Evolutionary conservation across 2,113 vertebrate species (phyloP).

Genomic region (human (Homo sapiens)): DNA sequence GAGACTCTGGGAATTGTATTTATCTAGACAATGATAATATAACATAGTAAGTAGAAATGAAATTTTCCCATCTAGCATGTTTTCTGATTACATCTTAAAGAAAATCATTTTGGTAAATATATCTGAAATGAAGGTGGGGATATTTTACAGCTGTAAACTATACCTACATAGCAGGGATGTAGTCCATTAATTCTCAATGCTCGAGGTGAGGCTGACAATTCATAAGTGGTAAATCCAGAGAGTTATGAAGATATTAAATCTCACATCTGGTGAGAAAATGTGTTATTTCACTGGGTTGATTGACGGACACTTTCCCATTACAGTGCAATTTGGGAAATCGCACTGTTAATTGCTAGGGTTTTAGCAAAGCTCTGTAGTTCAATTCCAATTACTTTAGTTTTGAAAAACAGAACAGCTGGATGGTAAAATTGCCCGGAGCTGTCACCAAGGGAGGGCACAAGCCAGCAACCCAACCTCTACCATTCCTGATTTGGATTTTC

Average conservation of each 20-base stretch:
- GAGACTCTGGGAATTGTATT: slow-evolving; percentile 25
- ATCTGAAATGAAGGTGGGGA: slow-evolving; percentile 75
- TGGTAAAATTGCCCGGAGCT: slow-evolving; percentile 73
- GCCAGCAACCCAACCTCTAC: slow-evolving; percentile 40
- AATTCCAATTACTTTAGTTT: slow-evolving; percentile 79
- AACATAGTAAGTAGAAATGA: slow-evolving; percentile 42
- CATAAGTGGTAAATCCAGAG: slow-evolving; percentile 77
- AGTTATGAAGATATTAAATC: slow-evolving; percentile 82
- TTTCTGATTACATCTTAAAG: slow-evolving; percentile 80
- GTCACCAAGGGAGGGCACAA: slow-evolving; percentile 62
- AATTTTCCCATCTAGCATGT: slow-evolving; percentile 41
- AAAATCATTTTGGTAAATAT: slow-evolving; percentile 77
- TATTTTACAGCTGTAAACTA: slow-evolving; percentile 77
- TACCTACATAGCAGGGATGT: slow-evolving; percentile 77
- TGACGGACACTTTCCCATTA: slow-evolving; percentile 77
- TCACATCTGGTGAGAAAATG: slow-evolving; percentile 80
- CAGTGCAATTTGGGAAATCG: slow-evolving; percentile 72
- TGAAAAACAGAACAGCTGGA: slow-evolving; percentile 80
- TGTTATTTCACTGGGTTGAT: slow-evolving; percentile 77
- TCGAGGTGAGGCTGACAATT: slow-evolving; percentile 73
- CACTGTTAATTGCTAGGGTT: slow-evolving; percentile 79
- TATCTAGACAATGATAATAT: slow-evolving; percentile 66
- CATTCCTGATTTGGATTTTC: slow-evolving; percentile 52
- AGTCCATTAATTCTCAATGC: slow-evolving; percentile 78
- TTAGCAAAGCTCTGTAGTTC: slow-evolving; percentile 77